phyloP scores from a whole-genome alignment of 2,113 vertebrate genomes.

The Rhea pennata region DNA sequence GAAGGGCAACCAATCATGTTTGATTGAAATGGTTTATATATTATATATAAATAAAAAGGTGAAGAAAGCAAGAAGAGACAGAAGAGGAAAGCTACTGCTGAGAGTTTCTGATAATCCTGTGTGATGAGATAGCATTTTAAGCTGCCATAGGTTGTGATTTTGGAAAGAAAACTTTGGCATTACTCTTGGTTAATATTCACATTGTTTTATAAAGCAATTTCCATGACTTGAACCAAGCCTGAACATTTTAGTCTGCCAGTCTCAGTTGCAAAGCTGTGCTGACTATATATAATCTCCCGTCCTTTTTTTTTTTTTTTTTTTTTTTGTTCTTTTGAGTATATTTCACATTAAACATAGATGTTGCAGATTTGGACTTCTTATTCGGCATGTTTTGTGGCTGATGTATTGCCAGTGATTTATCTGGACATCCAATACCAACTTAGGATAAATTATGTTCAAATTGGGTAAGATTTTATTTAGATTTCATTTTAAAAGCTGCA shows the following conservation, averaged over 20 bases:
- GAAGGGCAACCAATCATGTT: not conserved
- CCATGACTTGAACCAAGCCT: not conserved
- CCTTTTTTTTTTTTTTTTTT: too few relatives aligned
- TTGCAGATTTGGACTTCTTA: not conserved
- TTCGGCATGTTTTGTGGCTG: not conserved
- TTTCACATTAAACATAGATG: not conserved
- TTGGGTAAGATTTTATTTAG: not conserved
- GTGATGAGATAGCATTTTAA: not conserved
- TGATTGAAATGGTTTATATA: not conserved
- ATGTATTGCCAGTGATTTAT: not conserved
- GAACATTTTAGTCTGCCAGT: not conserved
- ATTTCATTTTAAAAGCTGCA: not conserved
- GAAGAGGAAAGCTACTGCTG: not conserved
- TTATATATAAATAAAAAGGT: not conserved
- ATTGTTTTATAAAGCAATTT: conserved; percentile 12
- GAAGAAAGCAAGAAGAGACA: not conserved
- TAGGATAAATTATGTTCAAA: not conserved
- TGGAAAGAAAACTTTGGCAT: not conserved
- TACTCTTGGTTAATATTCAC: not conserved
- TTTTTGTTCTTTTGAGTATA: not conserved
- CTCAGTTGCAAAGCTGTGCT: not conserved
- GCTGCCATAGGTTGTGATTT: not conserved
- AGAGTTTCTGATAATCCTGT: not conserved
- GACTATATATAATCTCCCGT: not conserved
- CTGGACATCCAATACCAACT: not conserved